Percentiles rank a stretch among this genome's conserved stretches.
phyloP scores from a whole-genome alignment of 2,113 vertebrate species.

The Petaurus breviceps region DNA sequence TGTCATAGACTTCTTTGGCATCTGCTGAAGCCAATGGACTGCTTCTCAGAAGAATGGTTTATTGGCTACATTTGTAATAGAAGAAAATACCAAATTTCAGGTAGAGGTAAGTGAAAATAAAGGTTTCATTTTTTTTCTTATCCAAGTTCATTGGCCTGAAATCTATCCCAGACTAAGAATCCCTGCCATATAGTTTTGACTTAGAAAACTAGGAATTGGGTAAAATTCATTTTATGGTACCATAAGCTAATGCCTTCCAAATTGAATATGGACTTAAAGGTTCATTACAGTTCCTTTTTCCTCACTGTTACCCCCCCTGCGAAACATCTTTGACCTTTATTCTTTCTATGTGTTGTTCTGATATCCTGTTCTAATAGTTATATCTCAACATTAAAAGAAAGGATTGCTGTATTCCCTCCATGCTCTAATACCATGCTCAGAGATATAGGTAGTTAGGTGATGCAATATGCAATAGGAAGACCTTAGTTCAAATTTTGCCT shows the following conservation, averaged over 20 bases:
- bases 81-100: not conserved
- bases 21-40: not conserved
- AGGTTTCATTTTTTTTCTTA: not conserved
- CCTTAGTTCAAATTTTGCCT: not conserved
- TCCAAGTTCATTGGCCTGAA: not conserved
- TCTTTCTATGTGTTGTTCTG: not conserved
- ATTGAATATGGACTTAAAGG: rapidly evolving
- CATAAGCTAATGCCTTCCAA: not conserved
- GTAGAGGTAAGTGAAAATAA: not conserved
- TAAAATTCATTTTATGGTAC: not conserved
- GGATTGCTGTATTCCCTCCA: rapidly evolving
- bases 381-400: not conserved
- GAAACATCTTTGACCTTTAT: not conserved
- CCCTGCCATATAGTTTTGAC: not conserved
- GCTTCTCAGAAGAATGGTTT: not conserved
- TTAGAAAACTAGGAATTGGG: not conserved
- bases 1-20: not conserved
- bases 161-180: not conserved
- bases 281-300: rapidly evolving
- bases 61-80: not conserved
- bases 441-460: not conserved
- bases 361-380: rapidly evolving
- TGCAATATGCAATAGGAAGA: not conserved
- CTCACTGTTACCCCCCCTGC: rapidly evolving
- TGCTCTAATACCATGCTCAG: not conserved